Evolutionary conservation across 92 coral and sea anemone species (phyloP), one percentile per base, ranked within the genome.

Genomic region (Plumapathes pennacea): DNA sequence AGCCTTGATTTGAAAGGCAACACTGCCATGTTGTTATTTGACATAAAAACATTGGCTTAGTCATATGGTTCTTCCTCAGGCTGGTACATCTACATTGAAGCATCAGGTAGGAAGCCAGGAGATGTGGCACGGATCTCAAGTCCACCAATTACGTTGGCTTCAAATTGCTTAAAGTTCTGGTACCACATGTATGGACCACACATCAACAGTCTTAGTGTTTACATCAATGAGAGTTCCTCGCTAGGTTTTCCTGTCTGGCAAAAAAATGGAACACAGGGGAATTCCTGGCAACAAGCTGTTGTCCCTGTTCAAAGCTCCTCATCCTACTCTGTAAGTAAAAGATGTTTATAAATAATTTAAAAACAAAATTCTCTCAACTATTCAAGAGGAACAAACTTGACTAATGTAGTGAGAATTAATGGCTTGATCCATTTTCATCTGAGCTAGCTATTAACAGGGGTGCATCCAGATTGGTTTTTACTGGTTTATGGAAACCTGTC

Each of bases 151-250:
- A 31, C 81, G 5, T 77, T 75, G 4, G 68, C 95, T 2, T 42
- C 67, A 12, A 85, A 63, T 46, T 90, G 97, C 55, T 55, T 90
- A 54, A 49, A 33, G 6, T 90, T 90, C 57, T 90, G 97, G 97
- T 81, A 83, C 37, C 85, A 90, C 68, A 85, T 90, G 87, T 85
- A 76, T 62, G 97, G 97, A 1, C 84, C 81, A 3, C 72, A 64
- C 5, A 49, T 90, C 1, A 77, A 66, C 15, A 36, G 84, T 6
- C 59, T 90, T 3, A 59, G 55, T 50, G 90, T 90, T 22, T 80
- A 83, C 21, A 23, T 72, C 54, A 85, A 85, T 44, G 37, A 59
- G 28, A 38, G 89, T 42, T 41, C 81, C 6, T 50, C 81, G 67
- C 76, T 67, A 22, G 86, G 86, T 11, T 32, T 32, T 31, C 68